Percentiles rank a stretch among this genome's conserved stretches.
phyloP scores from a whole-genome alignment of 2,888 invertebrate genomes.

The Pyrrhosoma nymphula region DNA sequence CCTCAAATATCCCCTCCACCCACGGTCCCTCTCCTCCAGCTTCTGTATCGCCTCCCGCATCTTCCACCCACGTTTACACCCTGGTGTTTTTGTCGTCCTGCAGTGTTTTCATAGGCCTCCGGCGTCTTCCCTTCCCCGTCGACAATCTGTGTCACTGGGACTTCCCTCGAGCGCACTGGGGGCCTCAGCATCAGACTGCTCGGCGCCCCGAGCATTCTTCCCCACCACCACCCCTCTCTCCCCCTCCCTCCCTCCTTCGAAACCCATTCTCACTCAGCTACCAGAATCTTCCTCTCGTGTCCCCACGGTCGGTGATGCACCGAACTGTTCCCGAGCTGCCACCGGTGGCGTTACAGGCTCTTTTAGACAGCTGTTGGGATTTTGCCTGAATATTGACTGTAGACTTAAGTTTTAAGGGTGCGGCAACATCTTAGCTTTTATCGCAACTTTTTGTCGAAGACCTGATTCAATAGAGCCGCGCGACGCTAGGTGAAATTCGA shows the following conservation, averaged over 20 bases:
- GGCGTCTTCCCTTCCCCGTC: conserved; percentile 30
- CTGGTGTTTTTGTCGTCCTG: background rate
- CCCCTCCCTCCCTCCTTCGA: background rate
- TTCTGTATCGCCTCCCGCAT: background rate
- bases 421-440: no score
- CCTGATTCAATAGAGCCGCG: no score
- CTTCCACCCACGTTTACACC: background rate
- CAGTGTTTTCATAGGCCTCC: conserved; percentile 39
- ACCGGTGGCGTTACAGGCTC: background rate
- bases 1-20: no score
- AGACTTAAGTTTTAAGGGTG: no score
- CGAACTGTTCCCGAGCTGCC: background rate
- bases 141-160: conserved; percentile 65
- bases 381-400: background rate
- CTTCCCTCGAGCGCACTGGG: background rate
- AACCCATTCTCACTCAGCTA: background rate
- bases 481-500: no score
- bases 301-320: background rate
- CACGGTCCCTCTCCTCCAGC: background rate
- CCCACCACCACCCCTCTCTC: background rate
- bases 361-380: background rate
- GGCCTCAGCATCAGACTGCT: conserved; percentile 53
- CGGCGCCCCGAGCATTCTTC: conserved; percentile 41
- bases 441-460: no score
- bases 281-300: background rate